Evolutionary conservation across 2,888 invertebrate species (phyloP).

Genomic region (Drosophila formosana): DNA sequence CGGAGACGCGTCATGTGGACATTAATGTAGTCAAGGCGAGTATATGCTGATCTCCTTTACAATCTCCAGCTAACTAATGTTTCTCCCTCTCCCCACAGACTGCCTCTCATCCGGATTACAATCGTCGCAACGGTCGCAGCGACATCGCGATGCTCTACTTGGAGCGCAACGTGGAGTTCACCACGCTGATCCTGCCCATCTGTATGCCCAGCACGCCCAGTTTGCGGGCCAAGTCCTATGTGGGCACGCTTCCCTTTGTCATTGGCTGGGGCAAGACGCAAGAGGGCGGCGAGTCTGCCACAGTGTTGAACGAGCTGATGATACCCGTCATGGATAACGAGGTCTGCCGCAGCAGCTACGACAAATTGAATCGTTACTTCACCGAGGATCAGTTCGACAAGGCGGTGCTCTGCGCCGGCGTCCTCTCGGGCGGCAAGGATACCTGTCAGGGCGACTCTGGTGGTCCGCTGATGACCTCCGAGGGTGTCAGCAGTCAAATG

Average conservation of each 20-base stretch:
- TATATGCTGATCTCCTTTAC: slow-evolving; percentile 17
- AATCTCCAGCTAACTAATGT: neutral
- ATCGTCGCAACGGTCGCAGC: slow-evolving; percentile 86
- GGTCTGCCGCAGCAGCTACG: slow-evolving; percentile 86
- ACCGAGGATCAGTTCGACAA: slow-evolving; percentile 82
- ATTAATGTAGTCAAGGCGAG: slow-evolving; percentile 86
- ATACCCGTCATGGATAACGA: slow-evolving; percentile 89
- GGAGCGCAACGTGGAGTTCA: slow-evolving; percentile 86
- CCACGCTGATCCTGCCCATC: slow-evolving; percentile 88
- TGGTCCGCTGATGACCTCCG: slow-evolving; percentile 84
- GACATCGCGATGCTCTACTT: slow-evolving; percentile 93
- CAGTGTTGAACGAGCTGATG: slow-evolving; percentile 89
- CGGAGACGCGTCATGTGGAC: slow-evolving; percentile 87
- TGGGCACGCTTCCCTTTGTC: slow-evolving; percentile 88
- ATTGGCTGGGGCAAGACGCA: slow-evolving; percentile 87
- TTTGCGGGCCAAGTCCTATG: slow-evolving; percentile 87
- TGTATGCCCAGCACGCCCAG: slow-evolving; percentile 89
- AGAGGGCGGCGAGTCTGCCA: slow-evolving; percentile 88
- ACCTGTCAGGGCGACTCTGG: slow-evolving; percentile 85
- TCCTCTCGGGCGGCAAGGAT: slow-evolving; percentile 82
- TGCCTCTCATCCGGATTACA: slow-evolving; percentile 76
- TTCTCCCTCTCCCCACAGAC: slow-evolving; percentile 47
- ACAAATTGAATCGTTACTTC: slow-evolving; percentile 66
- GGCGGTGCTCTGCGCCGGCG: slow-evolving; percentile 83
- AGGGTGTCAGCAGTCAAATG: slow-evolving; percentile 50